These are phyloP conservation scores for Babylonia areolata DNA, from an alignment of 1,140 invertebrate genomes.

Conservation along the genomic window DNA sequence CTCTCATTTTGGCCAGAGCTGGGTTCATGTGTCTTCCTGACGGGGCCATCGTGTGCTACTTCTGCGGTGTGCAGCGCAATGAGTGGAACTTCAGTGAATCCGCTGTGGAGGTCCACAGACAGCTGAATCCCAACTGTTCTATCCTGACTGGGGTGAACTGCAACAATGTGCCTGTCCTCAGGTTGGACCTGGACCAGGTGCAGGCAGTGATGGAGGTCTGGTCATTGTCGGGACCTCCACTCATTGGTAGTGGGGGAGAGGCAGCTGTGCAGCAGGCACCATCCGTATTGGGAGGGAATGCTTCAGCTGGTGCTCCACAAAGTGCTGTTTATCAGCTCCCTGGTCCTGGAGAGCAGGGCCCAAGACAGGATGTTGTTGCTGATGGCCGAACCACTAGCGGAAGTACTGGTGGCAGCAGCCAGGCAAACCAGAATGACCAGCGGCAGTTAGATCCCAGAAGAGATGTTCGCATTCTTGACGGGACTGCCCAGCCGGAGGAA, in stretches of 20 bases:
- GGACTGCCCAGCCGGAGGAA: conserved; percentile 22
- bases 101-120: conserved; percentile 42
- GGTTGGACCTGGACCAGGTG: neutral
- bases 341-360: too few relatives aligned
- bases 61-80: conserved; percentile 46
- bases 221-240: neutral
- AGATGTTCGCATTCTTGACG: neutral
- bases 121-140: conserved; percentile 44
- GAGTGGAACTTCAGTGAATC: conserved; percentile 47
- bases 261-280: too few relatives aligned
- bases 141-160: conserved; percentile 40
- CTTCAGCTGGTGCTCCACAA: neutral
- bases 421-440: neutral
- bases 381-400: neutral
- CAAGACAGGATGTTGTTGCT: too few relatives aligned
- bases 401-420: neutral
- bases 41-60: conserved; percentile 48
- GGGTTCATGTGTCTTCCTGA: conserved; percentile 51
- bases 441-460: neutral
- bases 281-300: too few relatives aligned
- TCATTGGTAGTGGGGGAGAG: too few relatives aligned
- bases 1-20: conserved; percentile 86
- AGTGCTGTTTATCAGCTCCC: neutral
- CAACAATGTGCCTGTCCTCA: conserved; percentile 42
- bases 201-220: neutral